phyloP scores from a whole-genome alignment of 2,888 invertebrate species.

The Clistopyga incitator region DNA sequence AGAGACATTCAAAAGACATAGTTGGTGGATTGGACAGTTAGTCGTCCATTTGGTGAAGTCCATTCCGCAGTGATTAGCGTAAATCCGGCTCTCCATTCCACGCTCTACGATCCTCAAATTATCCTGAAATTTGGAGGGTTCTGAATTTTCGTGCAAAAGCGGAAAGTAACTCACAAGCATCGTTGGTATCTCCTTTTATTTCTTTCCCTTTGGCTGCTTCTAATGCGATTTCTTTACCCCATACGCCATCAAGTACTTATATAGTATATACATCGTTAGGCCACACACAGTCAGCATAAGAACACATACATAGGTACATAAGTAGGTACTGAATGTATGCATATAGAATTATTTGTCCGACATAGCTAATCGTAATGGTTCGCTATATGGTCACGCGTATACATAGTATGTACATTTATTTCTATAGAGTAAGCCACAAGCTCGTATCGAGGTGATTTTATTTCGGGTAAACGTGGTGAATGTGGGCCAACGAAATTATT shows the following conservation, averaged over 20 bases:
- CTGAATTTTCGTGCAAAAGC: not conserved
- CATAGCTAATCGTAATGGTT: conserved; percentile 21
- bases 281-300: conserved; percentile 14
- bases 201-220: not conserved
- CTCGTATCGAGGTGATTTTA: not conserved
- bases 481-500: no score
- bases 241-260: conserved; percentile 3
- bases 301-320: conserved; percentile 10
- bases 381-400: not conserved
- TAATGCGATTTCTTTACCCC: not conserved
- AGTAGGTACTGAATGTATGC: not conserved
- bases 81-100: not conserved
- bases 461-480: no score
- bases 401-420: conserved; percentile 6
- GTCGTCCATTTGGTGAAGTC: not conserved
- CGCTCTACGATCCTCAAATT: no score
- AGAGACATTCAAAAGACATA: not conserved
- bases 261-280: conserved; percentile 9
- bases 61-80: not conserved
- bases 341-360: conserved; percentile 10
- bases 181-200: not conserved
- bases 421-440: conserved; percentile 10
- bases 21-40: not conserved
- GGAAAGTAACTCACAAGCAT: not conserved
- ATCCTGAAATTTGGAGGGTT: not conserved